Conservation (phyloP, 2,888 invertebrate species). For the Cataglyphis rosenhaueri region DNA sequence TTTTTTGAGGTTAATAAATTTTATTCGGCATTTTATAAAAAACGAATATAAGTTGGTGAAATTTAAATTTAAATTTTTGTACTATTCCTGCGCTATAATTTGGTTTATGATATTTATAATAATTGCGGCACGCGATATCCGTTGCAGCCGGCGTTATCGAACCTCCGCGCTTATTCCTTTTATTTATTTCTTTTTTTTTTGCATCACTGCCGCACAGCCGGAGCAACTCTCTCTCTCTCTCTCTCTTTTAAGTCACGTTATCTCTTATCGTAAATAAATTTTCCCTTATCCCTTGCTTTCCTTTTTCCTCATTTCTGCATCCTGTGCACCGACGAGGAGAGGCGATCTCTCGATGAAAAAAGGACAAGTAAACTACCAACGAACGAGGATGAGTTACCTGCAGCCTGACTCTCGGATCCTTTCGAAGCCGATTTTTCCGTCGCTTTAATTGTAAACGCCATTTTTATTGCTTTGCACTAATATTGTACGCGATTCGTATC, state of each 20-base stretch:
- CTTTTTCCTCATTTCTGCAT: constrained; percentile 37
- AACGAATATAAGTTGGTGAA: background rate
- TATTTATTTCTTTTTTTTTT: constrained; percentile 31
- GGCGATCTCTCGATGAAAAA: constrained; percentile 43
- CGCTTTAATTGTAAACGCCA: constrained; percentile 49
- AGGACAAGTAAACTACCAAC: constrained; percentile 34
- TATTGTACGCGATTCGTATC: constrained; percentile 45
- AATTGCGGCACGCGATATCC: constrained; percentile 70
- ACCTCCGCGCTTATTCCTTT: constrained; percentile 1
- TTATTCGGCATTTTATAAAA: background rate
- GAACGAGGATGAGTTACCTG: constrained; percentile 44
- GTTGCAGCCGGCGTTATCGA: constrained; percentile 44
- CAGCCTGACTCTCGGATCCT: constrained; percentile 42
- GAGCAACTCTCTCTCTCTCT: constrained; percentile 54
- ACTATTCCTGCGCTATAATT: background rate
- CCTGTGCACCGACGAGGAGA: constrained; percentile 48
- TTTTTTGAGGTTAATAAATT: constrained; percentile 7
- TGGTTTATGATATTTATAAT: constrained; percentile 74
- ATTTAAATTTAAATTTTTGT: constrained; percentile 13
- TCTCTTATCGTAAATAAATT: constrained; percentile 74
- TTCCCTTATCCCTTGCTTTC: constrained; percentile 37
- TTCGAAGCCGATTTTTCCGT: constrained; percentile 35
- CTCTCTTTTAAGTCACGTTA: constrained; percentile 53
- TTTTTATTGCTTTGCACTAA: constrained; percentile 46
- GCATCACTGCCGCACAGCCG: constrained; percentile 42